These are phyloP conservation scores for Eclectus roratus DNA, from an alignment of 2,113 vertebrate genomes.

Conservation along the genomic window DNA sequence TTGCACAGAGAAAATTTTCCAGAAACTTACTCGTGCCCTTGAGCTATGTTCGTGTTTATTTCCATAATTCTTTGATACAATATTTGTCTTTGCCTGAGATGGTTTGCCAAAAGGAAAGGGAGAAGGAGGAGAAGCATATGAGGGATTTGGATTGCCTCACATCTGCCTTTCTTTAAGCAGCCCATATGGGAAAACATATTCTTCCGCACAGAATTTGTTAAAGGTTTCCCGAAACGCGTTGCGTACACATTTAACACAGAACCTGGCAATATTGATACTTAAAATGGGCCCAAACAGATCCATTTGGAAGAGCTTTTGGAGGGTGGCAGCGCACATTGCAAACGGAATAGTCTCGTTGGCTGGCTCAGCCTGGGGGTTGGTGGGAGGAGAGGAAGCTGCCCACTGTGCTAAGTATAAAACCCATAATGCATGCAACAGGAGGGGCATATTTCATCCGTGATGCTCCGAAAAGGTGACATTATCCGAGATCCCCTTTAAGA, in stretches of 20 bases:
- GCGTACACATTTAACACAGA: conserved; percentile 20
- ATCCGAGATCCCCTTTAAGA: not conserved
- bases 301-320: conserved; percentile 48
- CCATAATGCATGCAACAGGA: not conserved
- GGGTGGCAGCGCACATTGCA: conserved; percentile 13
- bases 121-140: conserved; percentile 51
- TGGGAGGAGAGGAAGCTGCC: not conserved
- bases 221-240: conserved; percentile 22
- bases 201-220: conserved; percentile 68
- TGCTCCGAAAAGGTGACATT: accelerated
- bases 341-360: not conserved
- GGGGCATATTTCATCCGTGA: accelerated
- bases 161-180: conserved; percentile 69
- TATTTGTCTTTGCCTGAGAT: conserved; percentile 68
- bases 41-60: conserved; percentile 66
- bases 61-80: conserved; percentile 61
- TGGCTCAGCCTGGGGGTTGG: not conserved
- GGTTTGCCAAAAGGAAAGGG: conserved; percentile 65
- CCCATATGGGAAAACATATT: conserved; percentile 77
- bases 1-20: conserved; percentile 39
- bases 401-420: not conserved
- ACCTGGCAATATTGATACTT: conserved; percentile 42
- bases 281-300: conserved; percentile 61
- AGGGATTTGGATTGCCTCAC: conserved; percentile 66
- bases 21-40: conserved; percentile 64